phyloP scores from a whole-genome alignment of 2,113 vertebrate genomes.

The Indri indri region DNA sequence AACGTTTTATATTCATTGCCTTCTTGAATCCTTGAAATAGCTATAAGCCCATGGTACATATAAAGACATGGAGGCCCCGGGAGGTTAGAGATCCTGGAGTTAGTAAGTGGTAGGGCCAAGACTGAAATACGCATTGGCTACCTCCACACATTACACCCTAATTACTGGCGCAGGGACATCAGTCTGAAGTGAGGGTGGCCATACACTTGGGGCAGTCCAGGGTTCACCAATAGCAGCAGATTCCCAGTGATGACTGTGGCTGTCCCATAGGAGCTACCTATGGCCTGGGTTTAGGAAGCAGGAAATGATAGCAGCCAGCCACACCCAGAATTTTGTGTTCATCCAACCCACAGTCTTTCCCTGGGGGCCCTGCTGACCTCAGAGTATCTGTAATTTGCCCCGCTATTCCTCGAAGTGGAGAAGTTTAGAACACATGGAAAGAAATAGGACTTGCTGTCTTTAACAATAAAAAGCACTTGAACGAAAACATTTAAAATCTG shows the following conservation, averaged over 20 bases:
- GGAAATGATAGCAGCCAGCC: neutral
- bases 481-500: conserved; percentile 30
- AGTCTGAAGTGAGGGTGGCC: neutral
- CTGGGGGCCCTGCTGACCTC: neutral
- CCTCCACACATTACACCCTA: neutral
- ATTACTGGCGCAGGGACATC: neutral
- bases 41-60: neutral
- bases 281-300: neutral
- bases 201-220: too few species aligned
- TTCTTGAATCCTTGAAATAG: neutral
- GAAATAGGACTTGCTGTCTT: neutral
- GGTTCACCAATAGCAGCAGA: neutral
- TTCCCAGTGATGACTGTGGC: neutral
- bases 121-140: neutral
- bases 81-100: neutral
- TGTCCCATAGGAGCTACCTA: neutral
- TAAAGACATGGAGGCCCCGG: neutral
- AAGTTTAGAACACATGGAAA: neutral
- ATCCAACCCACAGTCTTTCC: neutral
- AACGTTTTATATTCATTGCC: neutral
- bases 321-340: neutral
- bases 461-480: conserved; percentile 34
- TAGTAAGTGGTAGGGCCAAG: neutral
- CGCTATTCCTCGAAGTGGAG: neutral
- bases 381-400: fast-evolving